phyloP scores from a whole-genome alignment of 2,113 vertebrate genomes.

The Nesospiza acunhae region DNA sequence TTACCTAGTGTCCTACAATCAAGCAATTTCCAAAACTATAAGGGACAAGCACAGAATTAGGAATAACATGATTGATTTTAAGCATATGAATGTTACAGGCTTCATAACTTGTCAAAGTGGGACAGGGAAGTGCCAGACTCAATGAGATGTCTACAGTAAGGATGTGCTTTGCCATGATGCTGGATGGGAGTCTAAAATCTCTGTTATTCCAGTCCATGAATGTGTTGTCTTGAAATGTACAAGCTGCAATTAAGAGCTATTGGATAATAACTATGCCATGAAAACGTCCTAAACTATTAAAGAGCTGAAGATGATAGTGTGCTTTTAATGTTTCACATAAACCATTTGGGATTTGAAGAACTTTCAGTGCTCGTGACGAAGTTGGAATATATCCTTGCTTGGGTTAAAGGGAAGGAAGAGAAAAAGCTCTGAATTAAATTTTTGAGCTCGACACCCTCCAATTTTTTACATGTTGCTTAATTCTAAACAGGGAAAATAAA shows the following conservation, averaged over 20 bases:
- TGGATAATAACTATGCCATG: constrained; percentile 75
- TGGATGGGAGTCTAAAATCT: background rate
- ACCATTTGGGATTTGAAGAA: constrained; percentile 77
- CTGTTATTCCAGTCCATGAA: constrained; percentile 38
- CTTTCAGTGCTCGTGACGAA: constrained; percentile 66
- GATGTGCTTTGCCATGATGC: background rate
- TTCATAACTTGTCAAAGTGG: background rate
- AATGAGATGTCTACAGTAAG: background rate
- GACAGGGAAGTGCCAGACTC: background rate
- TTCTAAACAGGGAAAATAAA: constrained; percentile 77
- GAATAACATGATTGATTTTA: background rate
- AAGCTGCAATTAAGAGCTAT: constrained; percentile 74
- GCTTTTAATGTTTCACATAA: constrained; percentile 75
- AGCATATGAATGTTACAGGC: background rate
- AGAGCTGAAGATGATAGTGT: constrained; percentile 74
- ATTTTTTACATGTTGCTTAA: constrained; percentile 62
- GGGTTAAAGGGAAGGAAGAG: constrained; percentile 71
- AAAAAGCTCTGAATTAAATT: constrained; percentile 72
- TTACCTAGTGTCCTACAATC: background rate
- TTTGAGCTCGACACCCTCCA: constrained; percentile 55
- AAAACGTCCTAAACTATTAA: constrained; percentile 78
- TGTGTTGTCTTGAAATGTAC: constrained; percentile 67
- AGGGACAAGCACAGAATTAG: background rate
- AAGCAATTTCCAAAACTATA: background rate
- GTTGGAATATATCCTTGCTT: constrained; percentile 70